These are phyloP conservation scores for Elachura formosa DNA, from an alignment of 2,113 vertebrate species.

Conservation along the genomic window DNA sequence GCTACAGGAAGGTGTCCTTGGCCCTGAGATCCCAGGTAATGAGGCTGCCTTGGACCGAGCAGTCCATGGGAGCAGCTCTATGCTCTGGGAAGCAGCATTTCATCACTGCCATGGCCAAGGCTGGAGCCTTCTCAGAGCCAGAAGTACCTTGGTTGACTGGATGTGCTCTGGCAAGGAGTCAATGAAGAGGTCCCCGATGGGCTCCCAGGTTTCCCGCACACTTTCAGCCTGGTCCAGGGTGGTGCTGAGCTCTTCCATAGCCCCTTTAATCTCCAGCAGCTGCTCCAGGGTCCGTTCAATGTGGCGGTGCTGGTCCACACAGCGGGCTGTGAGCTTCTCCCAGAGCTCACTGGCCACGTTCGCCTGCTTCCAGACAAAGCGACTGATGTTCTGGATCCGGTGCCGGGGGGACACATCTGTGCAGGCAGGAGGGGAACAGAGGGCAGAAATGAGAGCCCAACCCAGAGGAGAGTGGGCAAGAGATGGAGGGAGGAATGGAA, in stretches of 20 bases:
- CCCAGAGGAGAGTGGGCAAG: not conserved
- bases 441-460: not conserved
- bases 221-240: conserved; percentile 89
- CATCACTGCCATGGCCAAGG: not conserved
- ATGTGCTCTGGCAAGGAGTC: conserved; percentile 96
- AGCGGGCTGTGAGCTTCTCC: conserved; percentile 93
- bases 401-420: conserved; percentile 87
- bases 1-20: not conserved
- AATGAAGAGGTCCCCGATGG: conserved; percentile 95
- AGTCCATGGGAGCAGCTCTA: not conserved
- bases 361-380: conserved; percentile 96
- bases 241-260: conserved; percentile 85
- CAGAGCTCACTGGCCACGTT: conserved; percentile 94
- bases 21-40: not conserved
- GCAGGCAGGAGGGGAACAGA: not conserved
- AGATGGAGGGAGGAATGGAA: not conserved
- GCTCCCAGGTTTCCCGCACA: conserved; percentile 89
- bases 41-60: not conserved
- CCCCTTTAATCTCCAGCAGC: conserved; percentile 87
- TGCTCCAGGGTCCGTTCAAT: conserved; percentile 91
- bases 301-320: conserved; percentile 91
- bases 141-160: conserved; percentile 87
- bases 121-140: not conserved
- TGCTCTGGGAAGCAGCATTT: not conserved
- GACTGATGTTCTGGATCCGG: conserved; percentile 89